Conservation (phyloP, 2,888 invertebrate species). For the Archips crataeganus region DNA sequence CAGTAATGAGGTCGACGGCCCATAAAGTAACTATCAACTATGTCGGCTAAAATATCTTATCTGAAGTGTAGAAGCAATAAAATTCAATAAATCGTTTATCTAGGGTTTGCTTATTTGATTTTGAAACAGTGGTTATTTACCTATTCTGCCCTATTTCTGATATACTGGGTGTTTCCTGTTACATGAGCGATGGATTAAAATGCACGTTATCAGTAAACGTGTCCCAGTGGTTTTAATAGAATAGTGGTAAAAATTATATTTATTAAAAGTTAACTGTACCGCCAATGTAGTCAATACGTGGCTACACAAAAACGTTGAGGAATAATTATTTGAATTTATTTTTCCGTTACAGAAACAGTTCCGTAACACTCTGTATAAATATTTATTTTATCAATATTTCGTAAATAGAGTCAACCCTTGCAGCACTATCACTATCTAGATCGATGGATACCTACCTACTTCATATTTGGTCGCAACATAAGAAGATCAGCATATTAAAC, state of each 20-base stretch:
- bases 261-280: no score
- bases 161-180: slow-evolving; percentile 26
- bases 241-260: no score
- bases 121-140: background rate
- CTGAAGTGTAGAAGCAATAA: slow-evolving; percentile 48
- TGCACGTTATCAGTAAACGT: no score
- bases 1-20: slow-evolving; percentile 52
- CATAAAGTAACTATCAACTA: slow-evolving; percentile 54
- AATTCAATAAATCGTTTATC: slow-evolving; percentile 49
- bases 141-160: slow-evolving; percentile 5
- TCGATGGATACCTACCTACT: background rate
- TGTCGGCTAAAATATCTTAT: slow-evolving; percentile 51
- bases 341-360: no score
- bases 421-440: background rate
- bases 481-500: background rate
- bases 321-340: no score
- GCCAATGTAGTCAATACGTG: no score
- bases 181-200: no score
- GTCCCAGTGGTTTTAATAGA: no score
- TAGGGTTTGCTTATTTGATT: slow-evolving; percentile 31
- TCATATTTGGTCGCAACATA: background rate
- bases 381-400: background rate
- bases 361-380: no score
- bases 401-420: background rate
- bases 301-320: no score